A percentile compares a stretch with the other conserved stretches of the same genome.
These are phyloP conservation scores for Drosophila anomalipes DNA, from an alignment of 2,888 invertebrate species.

Conservation along the genomic window DNA sequence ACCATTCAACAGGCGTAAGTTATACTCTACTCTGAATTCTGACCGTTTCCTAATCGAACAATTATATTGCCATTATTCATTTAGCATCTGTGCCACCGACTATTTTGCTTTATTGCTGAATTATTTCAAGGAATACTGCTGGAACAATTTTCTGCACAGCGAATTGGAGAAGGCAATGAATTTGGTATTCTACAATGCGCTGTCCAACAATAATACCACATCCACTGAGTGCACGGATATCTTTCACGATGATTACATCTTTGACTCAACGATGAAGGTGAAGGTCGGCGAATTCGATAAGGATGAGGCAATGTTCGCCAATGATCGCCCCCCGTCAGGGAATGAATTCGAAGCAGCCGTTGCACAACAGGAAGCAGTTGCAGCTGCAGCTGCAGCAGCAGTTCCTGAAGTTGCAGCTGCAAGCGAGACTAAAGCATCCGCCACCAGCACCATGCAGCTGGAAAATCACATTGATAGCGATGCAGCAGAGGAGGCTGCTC, in stretches of 20 bases:
- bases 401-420: constrained; percentile 19
- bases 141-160: constrained; percentile 98
- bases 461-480: constrained; percentile 50
- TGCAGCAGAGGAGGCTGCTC: constrained; percentile 1
- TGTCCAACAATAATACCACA: constrained; percentile 83
- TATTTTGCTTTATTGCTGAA: constrained; percentile 90
- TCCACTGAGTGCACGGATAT: constrained; percentile 72
- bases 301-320: constrained; percentile 1
- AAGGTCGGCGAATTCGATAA: constrained; percentile 9
- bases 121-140: constrained; percentile 94
- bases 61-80: neutral
- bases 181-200: constrained; percentile 87
- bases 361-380: constrained; percentile 23
- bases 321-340: neutral
- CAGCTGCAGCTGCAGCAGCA: constrained; percentile 12
- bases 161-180: constrained; percentile 93
- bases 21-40: neutral
- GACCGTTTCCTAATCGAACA: neutral
- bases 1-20: constrained; percentile 89
- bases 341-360: neutral
- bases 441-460: constrained; percentile 3
- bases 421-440: neutral
- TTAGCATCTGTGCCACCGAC: constrained; percentile 85
- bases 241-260: constrained; percentile 58
- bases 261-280: constrained; percentile 53